Evolutionary conservation across 2,797 vertebrate genomes (phyloP), one percentile per base, ranked within the genome.

Genomic region (Sebastes umbrosus): DNA sequence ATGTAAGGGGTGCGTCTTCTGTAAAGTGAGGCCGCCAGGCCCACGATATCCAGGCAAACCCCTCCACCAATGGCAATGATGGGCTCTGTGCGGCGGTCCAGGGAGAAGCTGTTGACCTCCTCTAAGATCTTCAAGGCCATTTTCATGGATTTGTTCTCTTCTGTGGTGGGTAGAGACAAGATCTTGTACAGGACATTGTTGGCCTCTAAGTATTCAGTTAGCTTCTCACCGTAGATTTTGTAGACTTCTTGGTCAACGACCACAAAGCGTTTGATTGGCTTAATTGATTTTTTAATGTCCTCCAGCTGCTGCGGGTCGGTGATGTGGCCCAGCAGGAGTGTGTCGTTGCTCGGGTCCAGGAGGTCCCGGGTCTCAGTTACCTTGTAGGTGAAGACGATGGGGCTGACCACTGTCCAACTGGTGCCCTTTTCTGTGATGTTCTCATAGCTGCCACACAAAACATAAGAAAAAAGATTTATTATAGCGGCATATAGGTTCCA

Each of bases 91-190:
- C 96, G 92, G 39, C 96, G 93, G 87, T 97, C 96, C 0, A 96
- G 87, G 77, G 93, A 93, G 83, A 97, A 97, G 8, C 67, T 91
- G 80, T 97, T 96, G 3, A 97, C 93, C 85, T 97, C 96, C 14
- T 96, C 93, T 13, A 97, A 73, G 81, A 96, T 96, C 62, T 92
- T 94, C 88, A 97, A 66, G n/a, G 93, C 96, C 71, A 95, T 80
- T 34, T 96, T 95, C 93, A 97, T 96, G 62, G 96, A 97, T 90
- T 97, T 97, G 0, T 95, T 97, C 87, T 97, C 96, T 75, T 97
- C 95, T 0, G 95, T 96, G 67, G 96, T 96, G 0, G 95, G 94
- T 46, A 97, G 87, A 31, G 96, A 65, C 0, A 97, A 87, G 75
- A 97, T 94, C 88, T 93, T 95, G 90, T 93, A 94, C 31, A 92